These are phyloP conservation scores for Agrilus planipennis DNA, from an alignment of 1,140 invertebrate species.

Conservation along the genomic window DNA sequence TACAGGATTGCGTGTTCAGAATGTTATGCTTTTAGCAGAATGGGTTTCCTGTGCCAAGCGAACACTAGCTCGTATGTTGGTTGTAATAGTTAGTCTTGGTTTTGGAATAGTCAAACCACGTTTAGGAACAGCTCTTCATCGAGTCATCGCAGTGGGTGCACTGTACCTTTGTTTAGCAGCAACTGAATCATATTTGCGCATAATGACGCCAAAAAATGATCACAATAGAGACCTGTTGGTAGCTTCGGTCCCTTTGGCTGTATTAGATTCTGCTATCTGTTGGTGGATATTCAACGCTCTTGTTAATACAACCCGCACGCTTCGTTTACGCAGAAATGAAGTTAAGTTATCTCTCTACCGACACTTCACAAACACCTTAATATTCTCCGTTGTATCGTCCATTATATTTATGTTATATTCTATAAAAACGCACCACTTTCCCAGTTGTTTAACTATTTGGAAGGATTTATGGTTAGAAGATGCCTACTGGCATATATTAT, in stretches of 20 bases:
- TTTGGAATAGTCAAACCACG: slow-evolving; percentile 93
- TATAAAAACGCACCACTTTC: slow-evolving; percentile 47
- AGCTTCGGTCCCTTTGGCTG: slow-evolving; percentile 58
- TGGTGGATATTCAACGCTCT: slow-evolving; percentile 85
- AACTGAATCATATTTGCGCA: slow-evolving; percentile 68
- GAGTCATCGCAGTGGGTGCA: slow-evolving; percentile 68
- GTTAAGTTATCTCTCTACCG: slow-evolving; percentile 83
- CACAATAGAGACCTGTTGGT: slow-evolving; percentile 54
- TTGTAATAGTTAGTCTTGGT: slow-evolving; percentile 86
- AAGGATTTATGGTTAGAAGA: slow-evolving; percentile 86
- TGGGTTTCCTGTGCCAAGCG: slow-evolving; percentile 80
- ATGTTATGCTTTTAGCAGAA: slow-evolving; percentile 69
- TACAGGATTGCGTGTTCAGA: slow-evolving; percentile 54
- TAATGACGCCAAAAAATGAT: slow-evolving; percentile 54
- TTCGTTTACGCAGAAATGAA: slow-evolving; percentile 72
- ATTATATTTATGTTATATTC: slow-evolving; percentile 89
- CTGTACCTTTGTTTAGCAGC: slow-evolving; percentile 75
- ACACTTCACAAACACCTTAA: slow-evolving; percentile 88
- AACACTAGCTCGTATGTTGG: slow-evolving; percentile 80
- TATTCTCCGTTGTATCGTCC: slow-evolving; percentile 79
- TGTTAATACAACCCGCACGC: slow-evolving; percentile 76
- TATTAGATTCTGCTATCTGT: slow-evolving; percentile 60
- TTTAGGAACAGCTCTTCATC: slow-evolving; percentile 72
- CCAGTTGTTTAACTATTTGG: slow-evolving; percentile 51
- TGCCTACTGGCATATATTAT: slow-evolving; percentile 88